phyloP scores from a whole-genome alignment of 2,113 vertebrate genomes.

The Heliornis fulica region DNA sequence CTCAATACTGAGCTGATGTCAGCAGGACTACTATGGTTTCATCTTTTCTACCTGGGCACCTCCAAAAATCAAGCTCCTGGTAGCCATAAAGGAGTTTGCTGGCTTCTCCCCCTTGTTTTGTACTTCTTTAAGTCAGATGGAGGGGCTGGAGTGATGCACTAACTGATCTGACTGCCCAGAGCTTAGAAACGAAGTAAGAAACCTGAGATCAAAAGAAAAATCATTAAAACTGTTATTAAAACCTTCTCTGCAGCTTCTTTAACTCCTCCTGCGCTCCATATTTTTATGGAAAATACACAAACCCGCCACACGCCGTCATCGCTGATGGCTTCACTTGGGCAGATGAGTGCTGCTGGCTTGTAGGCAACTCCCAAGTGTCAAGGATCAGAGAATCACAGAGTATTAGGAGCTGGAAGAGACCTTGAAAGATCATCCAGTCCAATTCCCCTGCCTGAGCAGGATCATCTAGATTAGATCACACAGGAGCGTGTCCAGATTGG shows the following conservation, averaged over 20 bases:
- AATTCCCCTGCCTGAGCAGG: too few species aligned
- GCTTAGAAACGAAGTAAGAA: not conserved
- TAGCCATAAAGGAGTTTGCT: not conserved
- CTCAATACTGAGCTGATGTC: not conserved
- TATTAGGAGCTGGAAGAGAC: too few species aligned
- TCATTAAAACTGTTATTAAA: not conserved
- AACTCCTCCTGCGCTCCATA: fast-evolving
- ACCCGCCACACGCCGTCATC: fast-evolving
- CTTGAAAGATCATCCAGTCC: too few species aligned
- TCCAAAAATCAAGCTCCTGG: not conserved
- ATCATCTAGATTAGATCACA: too few species aligned
- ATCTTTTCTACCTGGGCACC: not conserved
- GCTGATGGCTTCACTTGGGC: fast-evolving
- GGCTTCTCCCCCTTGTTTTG: not conserved
- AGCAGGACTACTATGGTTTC: not conserved
- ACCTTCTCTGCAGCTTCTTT: not conserved
- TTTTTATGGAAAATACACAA: not conserved
- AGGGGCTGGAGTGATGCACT: not conserved
- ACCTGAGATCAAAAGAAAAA: not conserved
- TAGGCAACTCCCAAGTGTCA: not conserved
- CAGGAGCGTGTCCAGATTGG: too few species aligned
- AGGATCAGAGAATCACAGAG: too few species aligned
- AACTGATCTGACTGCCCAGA: not conserved
- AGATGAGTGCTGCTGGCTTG: not conserved
- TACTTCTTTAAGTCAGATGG: not conserved